Base-by-base conservation (phyloP, 2,888 invertebrate species). In the Himalopsyche kuldschensis region DNA sequence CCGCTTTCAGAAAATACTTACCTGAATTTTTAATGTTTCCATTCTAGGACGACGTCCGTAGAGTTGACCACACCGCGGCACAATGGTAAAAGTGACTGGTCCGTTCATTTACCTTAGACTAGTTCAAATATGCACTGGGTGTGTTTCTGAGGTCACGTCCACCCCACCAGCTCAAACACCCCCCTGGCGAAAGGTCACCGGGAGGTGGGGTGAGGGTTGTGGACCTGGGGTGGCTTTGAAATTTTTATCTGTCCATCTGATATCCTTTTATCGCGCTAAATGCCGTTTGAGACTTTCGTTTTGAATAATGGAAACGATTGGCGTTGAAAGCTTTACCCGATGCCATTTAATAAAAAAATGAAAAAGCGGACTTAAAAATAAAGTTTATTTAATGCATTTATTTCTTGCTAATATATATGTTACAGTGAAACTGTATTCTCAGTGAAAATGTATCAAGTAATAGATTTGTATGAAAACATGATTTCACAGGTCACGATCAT, bases 51-150 rank as follows among this genome's bases (percentile, higher is more conserved):
- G 75, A 69, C 75, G 48, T 82, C 76, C 35, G 32, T 20, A 76
- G 35, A 41, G 76, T 69, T 69, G 69, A 69, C 69, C 69, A 69
- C 69, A 69, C 27, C 69, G 69, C 15, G 69, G 69, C 69, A 69
- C 69, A 69, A 69, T 69, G 69, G 69, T 30, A 69, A 69, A 69
- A 69, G 69, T 69, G 69, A 69, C 69, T 27, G 69, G 81, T 84
- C 30, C 83, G 81, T 84, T 81, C 83, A 81, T 84, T 84, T 84
- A 84, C 83, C 83, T 78, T 81, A 81, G 83, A 63, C 83, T 81
- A 81, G 83, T 83, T 80, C 78, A 84, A 84, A 84, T 84, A 81
- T 84, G 75, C 83, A 84, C 75, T 84, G 78, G 46, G 32, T 48
- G 55, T 77, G 80, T 80, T 83, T 83, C 83, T 80, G 77, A 77